Evolutionary conservation across 2,797 vertebrate species (phyloP).

Genomic region (Phaenicophaeus curvirostris): DNA sequence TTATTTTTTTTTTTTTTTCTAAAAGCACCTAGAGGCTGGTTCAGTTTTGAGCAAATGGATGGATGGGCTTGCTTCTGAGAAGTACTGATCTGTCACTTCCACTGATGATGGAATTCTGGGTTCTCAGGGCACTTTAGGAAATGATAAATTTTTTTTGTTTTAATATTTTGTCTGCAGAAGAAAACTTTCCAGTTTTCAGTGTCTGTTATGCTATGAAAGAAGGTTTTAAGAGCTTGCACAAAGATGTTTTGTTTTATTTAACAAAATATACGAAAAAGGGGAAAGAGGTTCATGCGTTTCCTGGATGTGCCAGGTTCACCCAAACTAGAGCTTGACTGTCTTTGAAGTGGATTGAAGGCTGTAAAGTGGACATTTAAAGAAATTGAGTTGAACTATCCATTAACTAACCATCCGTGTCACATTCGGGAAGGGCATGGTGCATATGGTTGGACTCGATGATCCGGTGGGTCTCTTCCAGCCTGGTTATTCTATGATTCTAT

Average conservation of each 20-base stretch:
- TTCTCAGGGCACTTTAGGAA: neutral
- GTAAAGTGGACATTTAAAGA: neutral
- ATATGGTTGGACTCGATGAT: too few relatives aligned
- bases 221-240: neutral
- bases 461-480: too few relatives aligned
- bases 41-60: neutral
- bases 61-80: neutral
- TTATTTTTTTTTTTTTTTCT: neutral
- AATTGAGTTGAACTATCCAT: neutral
- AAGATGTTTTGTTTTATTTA: neutral
- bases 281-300: neutral
- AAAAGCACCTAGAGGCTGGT: neutral
- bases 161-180: neutral
- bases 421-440: neutral
- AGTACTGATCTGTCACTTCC: neutral
- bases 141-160: neutral
- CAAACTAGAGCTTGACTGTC: neutral
- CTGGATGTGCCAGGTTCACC: neutral
- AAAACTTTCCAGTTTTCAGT: neutral
- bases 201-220: neutral
- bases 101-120: neutral
- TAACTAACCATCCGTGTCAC: neutral
- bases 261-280: neutral
- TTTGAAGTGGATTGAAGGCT: neutral
- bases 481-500: too few relatives aligned